phyloP scores from a whole-genome alignment of 2,888 invertebrate species.

The Nowickia ferox region DNA sequence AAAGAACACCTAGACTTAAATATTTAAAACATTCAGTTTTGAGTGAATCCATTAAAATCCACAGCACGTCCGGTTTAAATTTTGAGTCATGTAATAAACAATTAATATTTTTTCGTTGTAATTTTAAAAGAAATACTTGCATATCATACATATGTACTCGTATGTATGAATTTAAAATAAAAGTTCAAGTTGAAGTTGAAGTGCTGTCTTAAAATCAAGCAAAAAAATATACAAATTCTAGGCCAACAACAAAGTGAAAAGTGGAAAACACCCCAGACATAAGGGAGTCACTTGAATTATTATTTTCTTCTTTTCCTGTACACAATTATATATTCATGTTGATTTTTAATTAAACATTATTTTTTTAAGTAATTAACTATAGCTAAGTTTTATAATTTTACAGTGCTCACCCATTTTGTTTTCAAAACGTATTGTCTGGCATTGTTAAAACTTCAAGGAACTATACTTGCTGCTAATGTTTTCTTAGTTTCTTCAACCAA shows the following conservation, averaged over 20 bases:
- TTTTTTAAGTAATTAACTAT: not conserved
- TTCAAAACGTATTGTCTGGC: not conserved
- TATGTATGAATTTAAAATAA: constrained; percentile 1
- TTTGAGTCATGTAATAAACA: constrained; percentile 63
- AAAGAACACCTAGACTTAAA: not conserved
- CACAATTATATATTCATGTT: not conserved
- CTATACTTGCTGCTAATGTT: not conserved
- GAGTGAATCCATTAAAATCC: constrained; percentile 47
- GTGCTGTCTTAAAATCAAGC: constrained; percentile 1
- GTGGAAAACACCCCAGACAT: constrained; percentile 68
- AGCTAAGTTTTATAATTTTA: not conserved
- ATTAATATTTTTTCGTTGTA: constrained; percentile 19
- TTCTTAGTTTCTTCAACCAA: not conserved
- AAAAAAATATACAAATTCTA: constrained; percentile 31
- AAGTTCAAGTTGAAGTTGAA: constrained; percentile 69
- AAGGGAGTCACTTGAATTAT: constrained; percentile 45
- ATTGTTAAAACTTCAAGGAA: constrained; percentile 28
- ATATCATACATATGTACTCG: no score
- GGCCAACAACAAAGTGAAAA: constrained; percentile 44
- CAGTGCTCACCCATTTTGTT: constrained; percentile 42
- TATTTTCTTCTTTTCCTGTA: not conserved
- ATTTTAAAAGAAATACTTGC: not conserved
- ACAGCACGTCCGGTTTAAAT: constrained; percentile 41
- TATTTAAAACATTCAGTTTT: constrained; percentile 9
- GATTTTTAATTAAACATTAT: not conserved